phyloP scores from a whole-genome alignment of 1,140 invertebrate genomes.

The Agrypnia vestita region DNA sequence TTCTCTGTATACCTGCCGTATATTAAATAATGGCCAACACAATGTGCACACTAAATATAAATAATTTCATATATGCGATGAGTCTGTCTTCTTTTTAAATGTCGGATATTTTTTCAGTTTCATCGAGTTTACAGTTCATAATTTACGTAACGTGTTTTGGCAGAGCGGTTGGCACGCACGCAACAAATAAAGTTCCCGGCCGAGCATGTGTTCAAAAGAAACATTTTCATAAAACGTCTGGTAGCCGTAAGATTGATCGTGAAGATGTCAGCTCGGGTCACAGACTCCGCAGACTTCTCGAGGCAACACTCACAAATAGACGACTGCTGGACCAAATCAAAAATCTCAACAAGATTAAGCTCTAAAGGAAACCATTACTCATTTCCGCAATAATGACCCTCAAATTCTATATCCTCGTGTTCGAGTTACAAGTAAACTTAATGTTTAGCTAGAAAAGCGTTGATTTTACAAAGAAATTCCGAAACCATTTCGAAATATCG shows the following conservation, averaged over 20 bases:
- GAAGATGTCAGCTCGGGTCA: slow-evolving; percentile 27
- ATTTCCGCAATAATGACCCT: slow-evolving; percentile 11
- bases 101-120: background rate
- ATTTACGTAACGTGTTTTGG: background rate
- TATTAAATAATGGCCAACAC: no score
- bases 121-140: background rate
- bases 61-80: no score
- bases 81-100: background rate
- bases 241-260: slow-evolving; percentile 14
- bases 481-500: no score
- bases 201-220: no score
- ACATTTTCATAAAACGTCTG: background rate
- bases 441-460: no score
- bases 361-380: slow-evolving; percentile 50
- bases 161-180: slow-evolving; percentile 10
- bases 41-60: no score
- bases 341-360: slow-evolving; percentile 49
- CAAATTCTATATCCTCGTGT: no score
- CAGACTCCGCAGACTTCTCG: slow-evolving; percentile 7
- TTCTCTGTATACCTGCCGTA: no score
- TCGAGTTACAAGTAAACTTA: no score
- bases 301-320: slow-evolving; percentile 20
- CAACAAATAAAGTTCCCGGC: slow-evolving; percentile 4
- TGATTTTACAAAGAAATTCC: no score
- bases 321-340: slow-evolving; percentile 25